phyloP scores from a whole-genome alignment of 2,888 invertebrate species.

The Apamea epomidion region DNA sequence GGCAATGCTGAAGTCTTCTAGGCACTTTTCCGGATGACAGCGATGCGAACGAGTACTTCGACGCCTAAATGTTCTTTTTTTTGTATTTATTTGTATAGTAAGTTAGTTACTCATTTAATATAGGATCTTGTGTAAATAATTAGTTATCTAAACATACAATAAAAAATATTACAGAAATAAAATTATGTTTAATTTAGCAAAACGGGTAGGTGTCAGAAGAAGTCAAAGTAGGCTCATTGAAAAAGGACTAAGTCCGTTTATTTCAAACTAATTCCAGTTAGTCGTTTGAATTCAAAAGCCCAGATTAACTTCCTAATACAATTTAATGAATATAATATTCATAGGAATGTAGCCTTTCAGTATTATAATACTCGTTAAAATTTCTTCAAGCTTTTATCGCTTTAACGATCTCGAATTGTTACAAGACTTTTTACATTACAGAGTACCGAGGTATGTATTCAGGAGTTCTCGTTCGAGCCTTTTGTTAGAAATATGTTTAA shows the following conservation, averaged over 20 bases:
- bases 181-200: no score
- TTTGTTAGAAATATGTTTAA: slow-evolving; percentile 20
- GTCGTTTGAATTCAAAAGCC: slow-evolving; percentile 10
- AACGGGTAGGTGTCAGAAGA: neutral
- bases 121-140: no score
- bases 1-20: no score
- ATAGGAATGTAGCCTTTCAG: slow-evolving; percentile 6
- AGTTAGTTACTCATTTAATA: no score
- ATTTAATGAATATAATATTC: slow-evolving; percentile 21
- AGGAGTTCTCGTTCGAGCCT: neutral
- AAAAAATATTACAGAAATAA: no score
- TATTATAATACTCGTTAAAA: slow-evolving; percentile 12
- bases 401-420: slow-evolving; percentile 3
- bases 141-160: no score
- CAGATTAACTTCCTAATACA: slow-evolving; percentile 9
- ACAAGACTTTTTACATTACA: slow-evolving; percentile 23
- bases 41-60: no score
- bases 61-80: no score
- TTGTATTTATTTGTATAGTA: no score
- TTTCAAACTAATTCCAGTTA: slow-evolving; percentile 19
- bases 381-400: slow-evolving; percentile 4
- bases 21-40: no score
- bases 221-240: neutral
- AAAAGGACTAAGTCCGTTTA: neutral
- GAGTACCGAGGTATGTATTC: neutral